Base-by-base conservation (phyloP, 2,888 invertebrate genomes). In the Marronus borbonicus region DNA sequence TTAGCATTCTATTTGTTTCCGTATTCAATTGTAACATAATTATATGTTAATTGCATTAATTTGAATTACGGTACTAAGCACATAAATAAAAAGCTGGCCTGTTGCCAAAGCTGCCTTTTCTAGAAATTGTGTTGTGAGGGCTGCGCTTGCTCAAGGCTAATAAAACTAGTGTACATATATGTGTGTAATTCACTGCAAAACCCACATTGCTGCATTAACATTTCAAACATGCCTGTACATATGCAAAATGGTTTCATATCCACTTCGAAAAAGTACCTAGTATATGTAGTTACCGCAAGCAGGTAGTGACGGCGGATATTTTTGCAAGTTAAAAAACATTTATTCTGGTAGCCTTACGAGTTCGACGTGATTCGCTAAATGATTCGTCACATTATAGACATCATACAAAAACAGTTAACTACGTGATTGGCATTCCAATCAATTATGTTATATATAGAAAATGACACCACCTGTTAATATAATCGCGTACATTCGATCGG, bases 331-430 rank as follows among this genome's bases (percentile, higher is more conserved):
- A 20, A 49, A 4, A 52, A 28, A 65, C 65, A 65, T 65, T 20
- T 69, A 69, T 69, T 69, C 58, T 14, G 58, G 58, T 72, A 12
- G 52, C 3, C 60, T 36, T 60, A 36, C 72, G 31, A 58, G 58
- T 36, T 17, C 58, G 20, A 72, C 72, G 72, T 72, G 72, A 72
- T 58, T 10, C 72, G 20, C 17, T 36, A 44, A 72, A 52, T 60
- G 39, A 72, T 55, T 58, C 20, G 17, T 28, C 58, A 58, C 58
- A 58, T 36, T 58, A 36, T 72, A 72, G 58, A 72, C 36, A 58
- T 58, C 20, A 58, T 72, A 69, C 44, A 44, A 44, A 72, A 72
- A 72, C 72, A 72, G 72, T 72, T 72, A 72, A 44, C 28, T 58
- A 39, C 72, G 72, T 72, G 58, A 58, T 20, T 39, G 17, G 58